These are phyloP conservation scores for Seladonia tumulorum DNA, from an alignment of 2,888 invertebrate species.

Conservation along the genomic window DNA sequence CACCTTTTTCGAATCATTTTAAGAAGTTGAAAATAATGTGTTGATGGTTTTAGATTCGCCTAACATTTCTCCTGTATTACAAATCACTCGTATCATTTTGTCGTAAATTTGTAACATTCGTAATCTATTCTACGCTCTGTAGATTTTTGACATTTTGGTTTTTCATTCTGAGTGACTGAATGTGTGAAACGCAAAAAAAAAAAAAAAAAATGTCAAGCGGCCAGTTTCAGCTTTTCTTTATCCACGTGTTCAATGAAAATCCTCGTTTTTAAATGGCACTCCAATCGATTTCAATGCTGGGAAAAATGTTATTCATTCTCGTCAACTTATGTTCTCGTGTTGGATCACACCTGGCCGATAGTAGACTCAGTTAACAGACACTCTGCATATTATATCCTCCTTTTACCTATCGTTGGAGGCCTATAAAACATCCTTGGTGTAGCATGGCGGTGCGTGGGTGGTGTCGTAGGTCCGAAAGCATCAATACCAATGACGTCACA, in stretches of 20 bases:
- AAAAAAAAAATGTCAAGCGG: neutral
- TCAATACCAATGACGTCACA: neutral
- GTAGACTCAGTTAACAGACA: neutral
- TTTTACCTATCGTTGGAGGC: neutral
- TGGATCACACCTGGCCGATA: neutral
- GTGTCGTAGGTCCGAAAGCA: neutral
- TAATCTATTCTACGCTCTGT: no score
- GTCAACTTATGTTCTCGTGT: neutral
- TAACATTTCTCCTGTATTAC: no score
- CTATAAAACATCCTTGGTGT: neutral
- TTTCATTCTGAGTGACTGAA: no score
- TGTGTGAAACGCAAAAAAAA: no score
- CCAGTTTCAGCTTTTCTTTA: neutral
- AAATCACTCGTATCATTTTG: no score
- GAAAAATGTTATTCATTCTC: neutral
- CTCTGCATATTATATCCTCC: neutral
- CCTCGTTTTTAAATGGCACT: neutral
- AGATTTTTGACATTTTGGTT: no score
- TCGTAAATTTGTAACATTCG: no score
- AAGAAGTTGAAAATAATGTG: no score
- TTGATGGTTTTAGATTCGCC: no score
- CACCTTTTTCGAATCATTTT: no score
- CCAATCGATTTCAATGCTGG: neutral
- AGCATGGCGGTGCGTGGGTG: neutral
- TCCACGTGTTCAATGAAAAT: neutral